phyloP scores from a whole-genome alignment of 2,113 vertebrate species.

The Spheniscus mendiculus region DNA sequence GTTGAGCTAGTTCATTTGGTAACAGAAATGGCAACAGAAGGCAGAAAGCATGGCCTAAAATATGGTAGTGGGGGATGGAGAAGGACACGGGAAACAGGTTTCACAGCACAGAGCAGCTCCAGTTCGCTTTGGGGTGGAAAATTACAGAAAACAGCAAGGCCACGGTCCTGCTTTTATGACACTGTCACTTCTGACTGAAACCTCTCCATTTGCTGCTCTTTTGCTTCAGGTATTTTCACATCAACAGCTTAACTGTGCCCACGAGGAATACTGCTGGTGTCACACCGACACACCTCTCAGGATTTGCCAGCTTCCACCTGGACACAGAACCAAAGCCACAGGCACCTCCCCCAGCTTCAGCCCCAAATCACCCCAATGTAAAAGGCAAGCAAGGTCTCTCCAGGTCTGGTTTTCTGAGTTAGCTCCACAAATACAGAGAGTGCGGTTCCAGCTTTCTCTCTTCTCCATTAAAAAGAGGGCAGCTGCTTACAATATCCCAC shows the following conservation, averaged over 20 bases:
- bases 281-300: not conserved
- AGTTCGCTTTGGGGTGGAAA: slow-evolving; percentile 6
- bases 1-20: not conserved
- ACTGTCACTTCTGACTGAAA: not conserved
- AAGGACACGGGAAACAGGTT: not conserved
- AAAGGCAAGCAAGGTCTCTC: not conserved
- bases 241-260: not conserved
- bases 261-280: not conserved
- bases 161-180: not conserved
- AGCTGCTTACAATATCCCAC: not conserved
- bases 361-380: not conserved
- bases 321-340: not conserved
- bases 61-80: not conserved
- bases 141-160: not conserved
- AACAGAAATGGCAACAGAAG: not conserved
- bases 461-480: not conserved
- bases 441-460: not conserved
- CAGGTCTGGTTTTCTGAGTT: not conserved
- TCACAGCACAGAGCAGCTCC: not conserved
- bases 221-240: not conserved
- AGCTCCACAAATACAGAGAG: not conserved
- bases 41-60: not conserved
- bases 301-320: not conserved
- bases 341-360: not conserved
- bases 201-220: not conserved